phyloP scores from a whole-genome alignment of 2,888 invertebrate genomes.

The Lepidonotus clava region DNA sequence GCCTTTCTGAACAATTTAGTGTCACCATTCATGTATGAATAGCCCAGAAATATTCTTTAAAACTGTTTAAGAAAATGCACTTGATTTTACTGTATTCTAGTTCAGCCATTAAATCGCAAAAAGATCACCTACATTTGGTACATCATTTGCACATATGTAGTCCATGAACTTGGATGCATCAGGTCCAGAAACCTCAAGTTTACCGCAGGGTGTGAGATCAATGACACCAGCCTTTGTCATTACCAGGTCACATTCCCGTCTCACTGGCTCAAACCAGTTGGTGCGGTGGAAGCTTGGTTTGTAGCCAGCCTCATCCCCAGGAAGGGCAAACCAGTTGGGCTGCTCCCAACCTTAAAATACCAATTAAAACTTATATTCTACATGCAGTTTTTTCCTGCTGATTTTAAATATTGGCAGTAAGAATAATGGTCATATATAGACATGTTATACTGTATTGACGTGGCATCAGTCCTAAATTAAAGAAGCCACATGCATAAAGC shows the following conservation, averaged over 20 bases:
- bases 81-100: too few species aligned
- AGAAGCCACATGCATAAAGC: too few species aligned
- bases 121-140: constrained; percentile 73
- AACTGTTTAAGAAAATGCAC: too few species aligned
- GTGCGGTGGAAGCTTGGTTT: constrained; percentile 77
- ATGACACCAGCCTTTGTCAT: constrained; percentile 78
- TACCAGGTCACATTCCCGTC: constrained; percentile 77
- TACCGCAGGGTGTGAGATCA: constrained; percentile 79
- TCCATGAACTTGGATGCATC: constrained; percentile 78
- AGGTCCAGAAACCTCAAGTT: constrained; percentile 77
- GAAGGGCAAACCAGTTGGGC: constrained; percentile 78
- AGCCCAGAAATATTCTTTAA: neutral
- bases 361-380: neutral
- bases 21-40: too few species aligned
- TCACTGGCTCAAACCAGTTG: constrained; percentile 79
- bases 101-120: too few species aligned
- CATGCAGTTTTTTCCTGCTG: too few species aligned
- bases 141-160: constrained; percentile 73
- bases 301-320: constrained; percentile 75
- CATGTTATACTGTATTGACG: too few species aligned
- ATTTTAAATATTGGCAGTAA: too few species aligned
- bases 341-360: constrained; percentile 79
- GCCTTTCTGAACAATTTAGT: too few species aligned
- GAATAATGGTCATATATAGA: too few species aligned
- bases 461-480: too few species aligned